Base-by-base conservation (phyloP, 2,888 invertebrate genomes). In the Tipula vernalis region DNA sequence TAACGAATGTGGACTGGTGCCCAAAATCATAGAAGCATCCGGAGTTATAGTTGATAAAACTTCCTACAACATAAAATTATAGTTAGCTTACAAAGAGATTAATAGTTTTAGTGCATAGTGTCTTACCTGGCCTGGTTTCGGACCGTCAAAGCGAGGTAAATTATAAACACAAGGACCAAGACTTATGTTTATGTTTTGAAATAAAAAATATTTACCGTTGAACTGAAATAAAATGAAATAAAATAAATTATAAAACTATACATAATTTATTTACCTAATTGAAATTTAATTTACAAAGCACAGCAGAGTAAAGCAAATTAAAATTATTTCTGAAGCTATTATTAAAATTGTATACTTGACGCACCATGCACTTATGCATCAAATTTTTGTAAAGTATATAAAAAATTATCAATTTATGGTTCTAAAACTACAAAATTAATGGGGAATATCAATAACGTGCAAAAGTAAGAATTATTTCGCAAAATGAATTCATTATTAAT, bases 151-250 rank as follows among this genome's bases (percentile, higher is more conserved):
- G 3, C 86, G 39, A 6, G 86, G 86, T 57, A 86, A 57, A 86
- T 86, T 86, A 86, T 86, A 86, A 51, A 86, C 51, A 86, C 57
- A 86, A 36, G 51, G 36, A 15, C 51, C 51, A 36, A 51, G 57
- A 18, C 36, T 86, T 36, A 86, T 44, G 47, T 86, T 86, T 47
- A 44, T 86, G 36, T 84, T 84, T 84, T 84, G 84, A 15, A 86
- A 36, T 36, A 86, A 28, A 86, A 86, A 86, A 57, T 51, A 36
- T 51, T 86, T 86, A 39, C 86, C 86, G 15, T 51, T 36, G 36
- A 51, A 51, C 51, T 51, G 57, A 57, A 86, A 51, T 15, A 39
- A 47, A 86, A 15, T 15, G 3, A 13, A 47, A 44, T 28, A 28
- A 28, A 28, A 28, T 28, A 28, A 28, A 28, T 28, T 28, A 2